These are phyloP conservation scores for Enteromius fasciolatus DNA, from an alignment of 2,797 vertebrate genomes.

Conservation along the genomic window DNA sequence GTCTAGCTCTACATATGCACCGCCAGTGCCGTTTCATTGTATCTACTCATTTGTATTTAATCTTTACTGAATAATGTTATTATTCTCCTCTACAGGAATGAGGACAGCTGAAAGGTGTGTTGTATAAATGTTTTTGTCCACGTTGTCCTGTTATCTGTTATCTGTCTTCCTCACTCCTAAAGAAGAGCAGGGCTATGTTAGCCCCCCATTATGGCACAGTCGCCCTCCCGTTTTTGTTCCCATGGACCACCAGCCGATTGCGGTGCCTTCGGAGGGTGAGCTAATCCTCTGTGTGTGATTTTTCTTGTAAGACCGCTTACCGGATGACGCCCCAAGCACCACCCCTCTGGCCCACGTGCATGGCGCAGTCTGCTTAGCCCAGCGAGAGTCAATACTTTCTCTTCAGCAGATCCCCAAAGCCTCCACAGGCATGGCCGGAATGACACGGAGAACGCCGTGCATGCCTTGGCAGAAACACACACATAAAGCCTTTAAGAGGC, in stretches of 20 bases:
- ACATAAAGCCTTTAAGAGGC: slow-evolving; percentile 26
- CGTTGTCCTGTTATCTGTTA: slow-evolving; percentile 47
- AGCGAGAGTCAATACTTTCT: slow-evolving; percentile 57
- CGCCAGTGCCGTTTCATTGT: slow-evolving; percentile 38
- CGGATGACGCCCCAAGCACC: slow-evolving; percentile 61
- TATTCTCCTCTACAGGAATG: slow-evolving; percentile 73
- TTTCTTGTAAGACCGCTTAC: slow-evolving; percentile 49
- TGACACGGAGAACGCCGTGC: slow-evolving; percentile 72
- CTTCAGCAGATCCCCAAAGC: slow-evolving; percentile 46
- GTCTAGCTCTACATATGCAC: background rate
- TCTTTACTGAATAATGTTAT: slow-evolving; percentile 74
- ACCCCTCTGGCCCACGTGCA: slow-evolving; percentile 71
- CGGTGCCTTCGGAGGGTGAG: slow-evolving; percentile 84
- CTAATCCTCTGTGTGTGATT: slow-evolving; percentile 54
- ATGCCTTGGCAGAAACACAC: slow-evolving; percentile 62
- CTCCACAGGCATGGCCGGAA: slow-evolving; percentile 64
- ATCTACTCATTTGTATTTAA: slow-evolving; percentile 70
- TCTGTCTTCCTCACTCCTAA: slow-evolving; percentile 62
- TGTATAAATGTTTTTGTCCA: slow-evolving; percentile 68
- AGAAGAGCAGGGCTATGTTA: slow-evolving; percentile 79
- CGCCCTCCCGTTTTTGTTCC: slow-evolving; percentile 79
- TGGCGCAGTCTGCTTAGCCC: slow-evolving; percentile 70
- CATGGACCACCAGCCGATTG: slow-evolving; percentile 77
- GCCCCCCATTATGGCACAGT: slow-evolving; percentile 80
- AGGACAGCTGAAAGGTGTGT: slow-evolving; percentile 71